These are phyloP conservation scores for Napeogenes inachia DNA, from an alignment of 2,888 invertebrate species.

Conservation along the genomic window DNA sequence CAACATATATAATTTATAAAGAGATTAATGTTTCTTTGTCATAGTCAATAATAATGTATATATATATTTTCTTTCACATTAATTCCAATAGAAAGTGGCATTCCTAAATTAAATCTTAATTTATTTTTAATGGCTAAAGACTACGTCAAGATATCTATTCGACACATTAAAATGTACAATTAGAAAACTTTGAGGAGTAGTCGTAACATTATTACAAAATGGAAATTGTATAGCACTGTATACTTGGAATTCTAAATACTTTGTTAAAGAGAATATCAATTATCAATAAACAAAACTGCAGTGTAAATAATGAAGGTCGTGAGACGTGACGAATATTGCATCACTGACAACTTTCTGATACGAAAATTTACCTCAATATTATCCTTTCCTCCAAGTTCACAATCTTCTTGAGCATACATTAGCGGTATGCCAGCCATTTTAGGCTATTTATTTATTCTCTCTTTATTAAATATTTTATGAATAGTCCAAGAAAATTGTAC, in stretches of 20 bases:
- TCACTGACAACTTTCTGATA: slow-evolving; percentile 13
- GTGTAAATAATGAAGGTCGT: slow-evolving; percentile 28
- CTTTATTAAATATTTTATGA: slow-evolving; percentile 19
- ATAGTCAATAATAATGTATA: too few species aligned
- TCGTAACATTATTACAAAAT: not conserved
- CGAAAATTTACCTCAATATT: slow-evolving; percentile 58
- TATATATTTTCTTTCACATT: too few species aligned
- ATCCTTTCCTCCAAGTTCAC: slow-evolving; percentile 82
- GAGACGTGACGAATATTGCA: slow-evolving; percentile 19
- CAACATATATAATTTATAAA: not conserved
- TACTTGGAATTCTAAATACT: not conserved
- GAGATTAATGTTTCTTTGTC: not conserved
- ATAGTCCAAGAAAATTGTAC: slow-evolving; percentile 33
- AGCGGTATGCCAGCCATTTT: slow-evolving; percentile 76
- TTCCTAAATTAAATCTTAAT: too few species aligned
- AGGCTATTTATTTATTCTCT: slow-evolving; percentile 8
- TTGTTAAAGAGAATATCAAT: slow-evolving; percentile 8
- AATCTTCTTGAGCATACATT: slow-evolving; percentile 80
- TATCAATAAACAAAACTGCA: slow-evolving; percentile 20
- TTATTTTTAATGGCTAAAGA: too few species aligned
- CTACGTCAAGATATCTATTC: too few species aligned
- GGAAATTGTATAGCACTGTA: not conserved
- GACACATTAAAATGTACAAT: too few species aligned
- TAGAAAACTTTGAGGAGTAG: not conserved
- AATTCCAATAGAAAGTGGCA: too few species aligned